Base-by-base conservation (phyloP, 1,140 invertebrate genomes). In the Lanistes nyassanus region DNA sequence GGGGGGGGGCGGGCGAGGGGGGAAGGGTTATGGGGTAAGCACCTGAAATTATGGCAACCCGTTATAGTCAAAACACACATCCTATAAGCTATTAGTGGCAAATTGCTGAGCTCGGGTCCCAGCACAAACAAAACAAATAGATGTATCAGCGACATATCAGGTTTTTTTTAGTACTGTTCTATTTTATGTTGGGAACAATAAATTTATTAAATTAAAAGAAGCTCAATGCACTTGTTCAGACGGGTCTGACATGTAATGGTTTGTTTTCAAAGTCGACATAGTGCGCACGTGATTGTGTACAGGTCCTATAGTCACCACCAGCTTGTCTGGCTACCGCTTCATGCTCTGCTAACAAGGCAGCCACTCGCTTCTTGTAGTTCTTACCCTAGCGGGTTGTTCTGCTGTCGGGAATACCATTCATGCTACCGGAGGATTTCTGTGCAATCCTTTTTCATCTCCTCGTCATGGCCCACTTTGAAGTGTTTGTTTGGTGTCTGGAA, bases 271-370 rank as follows among this genome's bases (percentile, higher is more conserved):
- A 36, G 34, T 29, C 37, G 62, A 36, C 3, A 36, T 29, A 36
- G 62, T 64, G 62, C 37, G 62, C 51, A 55, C 23, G 51, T 55
- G 51, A 16, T 11, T 55, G 51, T 55, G 51, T 55, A n/a, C 51
- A 55, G 11, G n/a, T 55, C 13, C 23, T 11, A 16, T 11, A 36
- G 62, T 11, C 31, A 36, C 31, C 2, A n/a, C 47, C 36, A 11
- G 65, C 31, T 19, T 62, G 58, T 62, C 21, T 26, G 26, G 21
- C 21, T 26, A 29, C 31, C 21, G 9, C 21, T 62, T 6, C 34
- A 36, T 62, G 58, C 31, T 11, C 23, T 60, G 58, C 31, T 9
- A 9, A 29, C 31, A 29, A 26, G 58, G n/a, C n/a, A n/a, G n/a
- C n/a, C n/a, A n/a, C n/a, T n/a, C 31, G 58, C 31, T 23, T 60